A percentile compares a stretch with the other conserved stretches of the same genome.
Conservation (phyloP, 2,888 invertebrate species). For the Camponotus fellah region DNA sequence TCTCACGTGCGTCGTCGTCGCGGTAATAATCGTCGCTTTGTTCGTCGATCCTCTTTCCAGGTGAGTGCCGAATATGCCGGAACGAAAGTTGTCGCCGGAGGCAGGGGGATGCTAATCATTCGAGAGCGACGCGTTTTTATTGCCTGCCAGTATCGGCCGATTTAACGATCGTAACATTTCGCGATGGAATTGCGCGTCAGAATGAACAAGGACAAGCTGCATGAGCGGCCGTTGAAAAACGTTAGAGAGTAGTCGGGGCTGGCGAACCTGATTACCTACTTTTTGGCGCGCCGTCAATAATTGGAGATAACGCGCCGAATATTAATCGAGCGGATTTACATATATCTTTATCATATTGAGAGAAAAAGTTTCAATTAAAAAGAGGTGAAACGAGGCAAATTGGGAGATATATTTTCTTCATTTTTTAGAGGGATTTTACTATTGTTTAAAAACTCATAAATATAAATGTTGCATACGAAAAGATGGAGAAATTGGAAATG, state of each 20-base stretch:
- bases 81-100: background rate
- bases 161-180: slow-evolving; percentile 6
- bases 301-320: slow-evolving; percentile 17
- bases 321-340: slow-evolving; percentile 30
- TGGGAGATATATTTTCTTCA: background rate
- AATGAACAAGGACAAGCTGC: slow-evolving; percentile 9
- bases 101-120: background rate
- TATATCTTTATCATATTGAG: slow-evolving; percentile 8
- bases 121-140: slow-evolving; percentile 18
- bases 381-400: background rate
- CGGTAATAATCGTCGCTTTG: slow-evolving; percentile 94
- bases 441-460: background rate
- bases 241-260: background rate
- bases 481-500: background rate
- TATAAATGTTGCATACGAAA: background rate
- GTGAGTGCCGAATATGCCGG: slow-evolving; percentile 85
- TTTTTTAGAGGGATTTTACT: background rate
- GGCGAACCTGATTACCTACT: slow-evolving; percentile 28
- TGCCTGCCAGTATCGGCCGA: background rate
- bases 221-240: background rate
- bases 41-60: slow-evolving; percentile 96
- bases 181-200: background rate
- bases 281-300: slow-evolving; percentile 11
- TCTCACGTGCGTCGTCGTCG: slow-evolving; percentile 94
- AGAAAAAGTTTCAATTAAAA: background rate